Percentiles rank a stretch among this genome's conserved stretches.
Evolutionary conservation across 2,113 vertebrate genomes (phyloP).

Genomic region (Dromiciops gliroides): DNA sequence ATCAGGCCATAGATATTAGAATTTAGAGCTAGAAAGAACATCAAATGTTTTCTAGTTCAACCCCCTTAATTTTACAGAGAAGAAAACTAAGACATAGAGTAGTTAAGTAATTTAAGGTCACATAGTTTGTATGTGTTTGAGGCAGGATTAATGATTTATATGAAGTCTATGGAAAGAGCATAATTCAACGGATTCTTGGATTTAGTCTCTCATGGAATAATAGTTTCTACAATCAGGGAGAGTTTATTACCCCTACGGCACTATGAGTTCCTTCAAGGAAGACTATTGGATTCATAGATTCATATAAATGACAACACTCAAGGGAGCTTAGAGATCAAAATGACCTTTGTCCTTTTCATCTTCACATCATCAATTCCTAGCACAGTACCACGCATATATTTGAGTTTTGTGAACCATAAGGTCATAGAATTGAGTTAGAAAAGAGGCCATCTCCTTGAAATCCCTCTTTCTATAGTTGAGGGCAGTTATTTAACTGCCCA

Average conservation of each 20-base stretch:
- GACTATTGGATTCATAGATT: background rate
- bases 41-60: background rate
- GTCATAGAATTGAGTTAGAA: background rate
- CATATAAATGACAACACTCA: background rate
- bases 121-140: background rate
- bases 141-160: background rate
- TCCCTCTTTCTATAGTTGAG: background rate
- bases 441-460: background rate
- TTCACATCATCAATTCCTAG: background rate
- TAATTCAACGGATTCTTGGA: background rate
- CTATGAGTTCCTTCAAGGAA: background rate
- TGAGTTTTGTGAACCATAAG: background rate
- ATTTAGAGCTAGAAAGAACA: background rate
- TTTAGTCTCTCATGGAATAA: background rate
- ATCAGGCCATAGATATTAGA: background rate
- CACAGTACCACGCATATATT: background rate
- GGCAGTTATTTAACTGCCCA: background rate
- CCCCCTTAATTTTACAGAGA: background rate
- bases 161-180: background rate
- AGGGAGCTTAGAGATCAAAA: background rate
- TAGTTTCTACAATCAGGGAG: background rate
- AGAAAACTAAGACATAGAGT: background rate
- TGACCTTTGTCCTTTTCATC: background rate
- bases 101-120: background rate
- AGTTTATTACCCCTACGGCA: background rate